These are phyloP conservation scores for Gerris lacustris DNA, from an alignment of 2,888 invertebrate genomes.

Conservation along the genomic window DNA sequence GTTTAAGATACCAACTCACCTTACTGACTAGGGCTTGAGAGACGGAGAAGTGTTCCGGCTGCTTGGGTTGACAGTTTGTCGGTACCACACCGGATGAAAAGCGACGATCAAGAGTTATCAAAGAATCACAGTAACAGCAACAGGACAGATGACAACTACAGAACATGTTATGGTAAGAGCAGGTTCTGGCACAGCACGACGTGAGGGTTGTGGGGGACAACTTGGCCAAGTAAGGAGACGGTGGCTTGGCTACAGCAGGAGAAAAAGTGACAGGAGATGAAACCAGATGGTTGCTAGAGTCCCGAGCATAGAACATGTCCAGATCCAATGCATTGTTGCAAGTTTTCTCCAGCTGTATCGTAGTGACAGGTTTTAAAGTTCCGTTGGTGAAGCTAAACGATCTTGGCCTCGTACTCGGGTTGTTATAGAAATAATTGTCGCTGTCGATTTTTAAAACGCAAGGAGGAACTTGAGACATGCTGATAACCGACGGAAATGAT, in stretches of 20 bases:
- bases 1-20: conserved; percentile 12
- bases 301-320: conserved; percentile 37
- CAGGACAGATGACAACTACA: conserved; percentile 42
- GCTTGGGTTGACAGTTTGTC: conserved; percentile 35
- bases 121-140: conserved; percentile 49
- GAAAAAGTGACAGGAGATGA: conserved; percentile 25
- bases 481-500: too few species aligned
- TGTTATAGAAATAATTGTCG: conserved; percentile 44
- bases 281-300: conserved; percentile 30
- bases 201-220: conserved; percentile 27
- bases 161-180: conserved; percentile 40
- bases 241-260: conserved; percentile 27
- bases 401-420: conserved; percentile 30
- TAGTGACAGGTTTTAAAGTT: conserved; percentile 19
- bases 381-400: conserved; percentile 32
- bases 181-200: conserved; percentile 37
- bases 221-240: conserved; percentile 24
- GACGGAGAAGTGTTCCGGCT: conserved; percentile 35
- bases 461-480: conserved; percentile 26
- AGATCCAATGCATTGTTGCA: conserved; percentile 32
- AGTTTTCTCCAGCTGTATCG: conserved; percentile 22
- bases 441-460: conserved; percentile 39
- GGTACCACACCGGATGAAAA: conserved; percentile 37
- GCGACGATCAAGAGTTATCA: not conserved
- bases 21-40: conserved; percentile 35